Percentiles rank a stretch among this genome's conserved stretches.
phyloP scores from a whole-genome alignment of 2,113 vertebrate genomes.

The Axis porcinus region DNA sequence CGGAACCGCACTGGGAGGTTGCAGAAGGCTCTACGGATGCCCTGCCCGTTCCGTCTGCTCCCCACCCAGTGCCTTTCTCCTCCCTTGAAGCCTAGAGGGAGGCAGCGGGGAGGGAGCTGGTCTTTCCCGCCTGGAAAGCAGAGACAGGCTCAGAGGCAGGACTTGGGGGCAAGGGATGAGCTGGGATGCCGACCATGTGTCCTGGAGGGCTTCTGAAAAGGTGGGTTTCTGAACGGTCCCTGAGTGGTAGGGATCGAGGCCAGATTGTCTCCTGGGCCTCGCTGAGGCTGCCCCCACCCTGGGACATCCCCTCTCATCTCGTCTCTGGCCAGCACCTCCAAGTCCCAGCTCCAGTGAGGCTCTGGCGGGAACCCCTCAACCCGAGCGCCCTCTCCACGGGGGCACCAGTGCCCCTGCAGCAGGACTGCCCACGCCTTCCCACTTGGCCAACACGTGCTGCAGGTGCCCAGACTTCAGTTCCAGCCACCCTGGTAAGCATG shows the following conservation, averaged over 20 bases:
- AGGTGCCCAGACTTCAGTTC: fast-evolving
- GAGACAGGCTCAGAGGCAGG: background rate
- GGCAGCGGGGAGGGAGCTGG: fast-evolving
- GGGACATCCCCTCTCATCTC: fast-evolving
- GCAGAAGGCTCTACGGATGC: fast-evolving
- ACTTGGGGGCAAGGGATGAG: fast-evolving
- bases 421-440: fast-evolving
- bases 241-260: fast-evolving
- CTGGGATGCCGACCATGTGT: fast-evolving
- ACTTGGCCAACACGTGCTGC: fast-evolving
- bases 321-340: background rate
- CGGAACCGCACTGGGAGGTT: fast-evolving
- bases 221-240: background rate
- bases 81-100: background rate
- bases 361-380: background rate
- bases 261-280: background rate
- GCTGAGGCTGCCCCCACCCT: fast-evolving
- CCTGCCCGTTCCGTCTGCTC: fast-evolving
- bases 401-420: fast-evolving
- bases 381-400: fast-evolving
- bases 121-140: background rate
- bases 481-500: fast-evolving
- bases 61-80: background rate
- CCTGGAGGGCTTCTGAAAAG: too few species aligned
- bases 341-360: background rate